Conservation (phyloP, 1,140 invertebrate genomes). For the Manduca sexta region DNA sequence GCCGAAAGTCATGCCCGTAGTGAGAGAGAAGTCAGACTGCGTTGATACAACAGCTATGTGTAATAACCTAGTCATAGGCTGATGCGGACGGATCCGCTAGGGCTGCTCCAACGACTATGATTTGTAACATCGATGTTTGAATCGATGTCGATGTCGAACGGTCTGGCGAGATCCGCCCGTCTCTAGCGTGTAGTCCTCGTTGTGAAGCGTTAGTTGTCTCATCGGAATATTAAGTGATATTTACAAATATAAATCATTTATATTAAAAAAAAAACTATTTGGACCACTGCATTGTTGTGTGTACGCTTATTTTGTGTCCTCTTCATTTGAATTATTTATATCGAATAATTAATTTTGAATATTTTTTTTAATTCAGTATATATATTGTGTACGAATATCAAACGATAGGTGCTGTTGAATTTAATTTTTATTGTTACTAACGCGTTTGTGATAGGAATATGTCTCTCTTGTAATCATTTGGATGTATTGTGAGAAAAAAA, state of each 20-base stretch:
- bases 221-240: conserved; percentile 48
- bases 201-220: conserved; percentile 55
- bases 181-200: conserved; percentile 29
- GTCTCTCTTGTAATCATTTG: conserved; percentile 56
- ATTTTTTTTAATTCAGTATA: conserved; percentile 53
- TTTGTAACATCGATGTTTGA: not conserved
- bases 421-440: conserved; percentile 65
- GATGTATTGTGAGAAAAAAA: conserved; percentile 39
- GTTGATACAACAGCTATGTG: conserved; percentile 8
- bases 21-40: not conserved
- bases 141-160: conserved; percentile 8
- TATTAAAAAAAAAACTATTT: conserved; percentile 28
- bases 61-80: conserved; percentile 25
- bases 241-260: conserved; percentile 35
- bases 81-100: conserved; percentile 10
- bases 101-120: conserved; percentile 8
- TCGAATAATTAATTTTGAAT: conserved; percentile 52
- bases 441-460: conserved; percentile 55
- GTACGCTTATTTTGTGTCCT: conserved; percentile 55
- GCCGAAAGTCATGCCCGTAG: too few species aligned
- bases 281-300: conserved; percentile 58
- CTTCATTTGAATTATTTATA: conserved; percentile 41
- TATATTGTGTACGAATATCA: conserved; percentile 53
- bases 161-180: conserved; percentile 6
- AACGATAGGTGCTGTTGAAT: conserved; percentile 67